phyloP scores from a whole-genome alignment of 2,113 vertebrate genomes.

The Sturnira hondurensis region DNA sequence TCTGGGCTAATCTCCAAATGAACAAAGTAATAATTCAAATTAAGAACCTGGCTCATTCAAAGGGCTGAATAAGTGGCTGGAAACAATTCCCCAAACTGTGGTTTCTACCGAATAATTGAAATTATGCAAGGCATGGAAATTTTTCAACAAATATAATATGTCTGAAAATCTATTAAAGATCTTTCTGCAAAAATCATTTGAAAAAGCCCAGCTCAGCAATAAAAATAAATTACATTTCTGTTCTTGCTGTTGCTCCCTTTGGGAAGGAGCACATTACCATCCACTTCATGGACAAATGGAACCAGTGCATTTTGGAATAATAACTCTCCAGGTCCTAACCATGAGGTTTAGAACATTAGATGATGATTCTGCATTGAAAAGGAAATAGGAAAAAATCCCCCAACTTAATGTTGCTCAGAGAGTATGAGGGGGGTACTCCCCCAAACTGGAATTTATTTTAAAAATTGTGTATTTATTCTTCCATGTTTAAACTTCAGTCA shows the following conservation, averaged over 20 bases:
- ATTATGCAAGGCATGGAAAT: constrained; percentile 63
- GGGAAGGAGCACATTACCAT: constrained; percentile 55
- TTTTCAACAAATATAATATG: constrained; percentile 56
- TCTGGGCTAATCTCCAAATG: constrained; percentile 45
- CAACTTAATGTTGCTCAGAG: background rate
- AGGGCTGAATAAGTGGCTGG: constrained; percentile 53
- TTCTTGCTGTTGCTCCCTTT: constrained; percentile 63
- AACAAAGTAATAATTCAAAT: constrained; percentile 28
- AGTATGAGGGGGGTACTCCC: background rate
- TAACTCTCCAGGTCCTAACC: constrained; percentile 55
- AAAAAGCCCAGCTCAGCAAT: constrained; percentile 62
- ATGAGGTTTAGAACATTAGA: constrained; percentile 53
- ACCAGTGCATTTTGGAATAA: constrained; percentile 53
- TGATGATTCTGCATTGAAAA: constrained; percentile 54
- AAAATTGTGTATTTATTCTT: too few species aligned
- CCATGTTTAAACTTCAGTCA: too few species aligned
- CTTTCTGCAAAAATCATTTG: constrained; percentile 63
- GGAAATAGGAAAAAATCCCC: constrained; percentile 1
- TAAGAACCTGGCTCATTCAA: constrained; percentile 57
- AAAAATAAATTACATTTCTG: constrained; percentile 50
- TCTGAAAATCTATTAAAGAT: constrained; percentile 69
- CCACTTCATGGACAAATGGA: constrained; percentile 44
- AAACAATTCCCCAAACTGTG: constrained; percentile 44
- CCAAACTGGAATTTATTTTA: too few species aligned
- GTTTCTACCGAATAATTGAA: constrained; percentile 62